Evolutionary conservation across 2,888 invertebrate species (phyloP), one percentile per base, ranked within the genome.

Genomic region (Polyploca ridens): DNA sequence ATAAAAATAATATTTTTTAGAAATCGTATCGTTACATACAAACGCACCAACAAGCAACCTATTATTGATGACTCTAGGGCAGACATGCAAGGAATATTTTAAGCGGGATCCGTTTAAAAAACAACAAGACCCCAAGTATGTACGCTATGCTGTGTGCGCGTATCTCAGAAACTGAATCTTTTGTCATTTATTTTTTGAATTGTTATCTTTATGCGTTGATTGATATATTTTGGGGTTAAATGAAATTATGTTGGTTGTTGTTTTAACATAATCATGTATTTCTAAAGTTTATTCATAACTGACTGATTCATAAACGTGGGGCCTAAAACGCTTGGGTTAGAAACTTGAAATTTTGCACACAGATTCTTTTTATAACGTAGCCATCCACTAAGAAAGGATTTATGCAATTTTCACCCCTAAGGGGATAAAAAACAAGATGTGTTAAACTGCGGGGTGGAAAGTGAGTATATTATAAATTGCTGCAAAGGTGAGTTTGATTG

Each of bases 61-160:
- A 63, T 65, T 65, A 65, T 65, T 65, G 65, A 65, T 65, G 65
- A 65, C 65, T 59, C 41, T 54, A 35, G 27, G 38, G 49, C 62
- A 62, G 58, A 35, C 62, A 58, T 54, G 60, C 19, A 49, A 33
- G 59, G 65, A 65, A 65, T 65, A 65, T 65, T 65, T 60, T 16
- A 63, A 63, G 38, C 44, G 61, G 61, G 16, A 54, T 54, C 16
- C 54, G 19, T 19, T 54, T 19, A 54, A 54, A 54, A 54, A 54
- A 49, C n/a, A 54, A 54, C 54, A 19, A 54, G 3, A 54, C 3
- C 16, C 54, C 54, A 54, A 54, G 54, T 54, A 54, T 54, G 54
- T 54, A 54, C 16, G 54, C 19, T 54, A n/a, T 7, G 54, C 54
- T 54, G 54, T 49, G 16, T 54, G 54, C 54, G 54, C 54, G 54